Percentiles rank a stretch among this genome's conserved stretches.
Evolutionary conservation across 2,797 vertebrate species (phyloP).

Genomic region (Cryptoblepharus egeriae): DNA sequence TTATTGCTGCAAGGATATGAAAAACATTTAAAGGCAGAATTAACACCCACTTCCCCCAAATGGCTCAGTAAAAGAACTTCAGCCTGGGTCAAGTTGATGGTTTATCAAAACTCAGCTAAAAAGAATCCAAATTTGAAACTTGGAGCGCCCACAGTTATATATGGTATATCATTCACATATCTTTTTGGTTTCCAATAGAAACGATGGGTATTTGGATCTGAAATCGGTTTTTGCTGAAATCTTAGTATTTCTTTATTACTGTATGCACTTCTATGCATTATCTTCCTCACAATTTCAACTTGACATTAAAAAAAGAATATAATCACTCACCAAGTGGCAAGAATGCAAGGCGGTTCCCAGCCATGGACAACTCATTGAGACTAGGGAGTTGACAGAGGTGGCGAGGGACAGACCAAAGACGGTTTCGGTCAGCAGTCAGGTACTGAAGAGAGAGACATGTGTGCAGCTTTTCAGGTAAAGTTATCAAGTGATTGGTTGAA

Average conservation of each 20-base stretch:
- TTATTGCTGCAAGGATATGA: background rate
- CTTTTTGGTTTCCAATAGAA: background rate
- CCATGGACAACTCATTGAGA: constrained; percentile 97
- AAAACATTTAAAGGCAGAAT: background rate
- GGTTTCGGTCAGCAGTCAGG: constrained; percentile 92
- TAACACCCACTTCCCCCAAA: background rate
- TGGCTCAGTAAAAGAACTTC: background rate
- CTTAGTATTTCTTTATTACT: too few relatives aligned
- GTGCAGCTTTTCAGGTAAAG: constrained; percentile 89
- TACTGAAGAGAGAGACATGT: constrained; percentile 93
- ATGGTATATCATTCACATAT: background rate
- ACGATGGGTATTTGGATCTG: background rate
- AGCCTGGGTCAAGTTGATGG: background rate
- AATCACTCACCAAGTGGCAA: constrained; percentile 89
- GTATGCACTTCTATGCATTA: background rate
- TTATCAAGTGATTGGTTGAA: constrained; percentile 90
- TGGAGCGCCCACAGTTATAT: background rate
- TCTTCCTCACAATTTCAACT: background rate
- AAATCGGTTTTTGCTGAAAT: too few relatives aligned
- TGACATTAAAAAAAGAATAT: background rate
- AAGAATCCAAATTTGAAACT: background rate
- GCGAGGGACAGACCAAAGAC: constrained; percentile 86
- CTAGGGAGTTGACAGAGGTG: constrained; percentile 93
- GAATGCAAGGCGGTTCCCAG: constrained; percentile 90
- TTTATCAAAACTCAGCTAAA: background rate